Conservation (phyloP, 2,797 vertebrate species). For the Chiroxiphia lanceolata region DNA sequence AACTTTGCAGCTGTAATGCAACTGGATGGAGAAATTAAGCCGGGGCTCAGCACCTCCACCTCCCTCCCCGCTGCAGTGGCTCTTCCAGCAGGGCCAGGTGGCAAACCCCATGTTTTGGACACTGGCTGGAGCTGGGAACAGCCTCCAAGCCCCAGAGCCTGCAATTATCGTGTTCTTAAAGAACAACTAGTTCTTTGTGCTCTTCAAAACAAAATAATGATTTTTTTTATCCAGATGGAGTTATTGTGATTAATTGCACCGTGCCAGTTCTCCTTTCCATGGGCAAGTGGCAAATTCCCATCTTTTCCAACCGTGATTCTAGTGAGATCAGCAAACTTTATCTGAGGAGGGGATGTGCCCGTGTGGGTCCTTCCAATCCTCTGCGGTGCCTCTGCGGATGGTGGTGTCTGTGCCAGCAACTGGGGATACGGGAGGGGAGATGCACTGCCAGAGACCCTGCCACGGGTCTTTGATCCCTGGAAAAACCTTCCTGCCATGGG, state of each 20-base stretch:
- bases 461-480: background rate
- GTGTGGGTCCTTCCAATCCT: fast-evolving
- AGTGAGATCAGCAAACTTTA: background rate
- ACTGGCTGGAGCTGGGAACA: background rate
- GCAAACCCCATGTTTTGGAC: background rate
- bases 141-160: background rate
- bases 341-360: background rate
- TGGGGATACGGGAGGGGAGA: background rate
- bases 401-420: background rate
- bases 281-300: background rate
- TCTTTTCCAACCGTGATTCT: background rate
- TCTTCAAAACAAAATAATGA: constrained; percentile 15
- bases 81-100: background rate
- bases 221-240: constrained; percentile 26
- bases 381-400: fast-evolving
- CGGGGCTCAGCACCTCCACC: background rate
- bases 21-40: constrained; percentile 61
- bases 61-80: background rate
- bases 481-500: background rate
- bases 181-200: constrained; percentile 25
- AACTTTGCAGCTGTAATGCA: constrained; percentile 62
- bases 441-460: fast-evolving
- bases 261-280: background rate
- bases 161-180: background rate
- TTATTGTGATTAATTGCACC: constrained; percentile 48